Percentiles rank a stretch among this genome's conserved stretches.
phyloP scores from a whole-genome alignment of 2,888 invertebrate species.

The Ophion slaviceki region DNA sequence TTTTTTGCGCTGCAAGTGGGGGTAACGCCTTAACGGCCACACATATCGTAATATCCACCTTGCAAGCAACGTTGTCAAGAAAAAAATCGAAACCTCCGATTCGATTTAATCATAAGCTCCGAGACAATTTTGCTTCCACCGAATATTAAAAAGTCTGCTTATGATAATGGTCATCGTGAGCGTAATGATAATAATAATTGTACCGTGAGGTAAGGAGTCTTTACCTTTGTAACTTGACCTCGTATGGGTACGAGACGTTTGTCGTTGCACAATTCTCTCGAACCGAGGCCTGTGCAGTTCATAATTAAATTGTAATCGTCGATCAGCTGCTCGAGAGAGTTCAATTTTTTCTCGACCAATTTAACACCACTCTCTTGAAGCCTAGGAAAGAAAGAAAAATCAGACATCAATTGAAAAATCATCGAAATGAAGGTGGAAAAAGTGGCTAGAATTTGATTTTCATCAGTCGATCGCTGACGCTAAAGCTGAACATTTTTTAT shows the following conservation, averaged over 20 bases:
- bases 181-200: not conserved
- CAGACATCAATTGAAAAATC: no score
- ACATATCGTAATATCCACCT: no score
- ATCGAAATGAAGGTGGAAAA: no score
- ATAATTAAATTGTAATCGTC: slow-evolving; percentile 89
- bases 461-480: not conserved
- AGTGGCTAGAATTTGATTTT: not conserved
- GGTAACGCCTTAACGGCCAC: no score
- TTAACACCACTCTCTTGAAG: slow-evolving; percentile 87
- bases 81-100: no score
- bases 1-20: no score
- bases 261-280: slow-evolving; percentile 91
- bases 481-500: no score
- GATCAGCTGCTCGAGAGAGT: slow-evolving; percentile 86
- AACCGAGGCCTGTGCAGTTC: slow-evolving; percentile 95
- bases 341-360: slow-evolving; percentile 85
- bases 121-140: no score
- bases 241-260: slow-evolving; percentile 90
- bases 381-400: slow-evolving; percentile 79
- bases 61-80: no score
- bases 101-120: no score
- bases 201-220: not conserved
- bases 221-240: slow-evolving; percentile 92
- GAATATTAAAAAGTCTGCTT: not conserved
- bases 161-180: not conserved